Conservation (phyloP, 2,797 vertebrate species). For the Heterohyrax brucei region DNA sequence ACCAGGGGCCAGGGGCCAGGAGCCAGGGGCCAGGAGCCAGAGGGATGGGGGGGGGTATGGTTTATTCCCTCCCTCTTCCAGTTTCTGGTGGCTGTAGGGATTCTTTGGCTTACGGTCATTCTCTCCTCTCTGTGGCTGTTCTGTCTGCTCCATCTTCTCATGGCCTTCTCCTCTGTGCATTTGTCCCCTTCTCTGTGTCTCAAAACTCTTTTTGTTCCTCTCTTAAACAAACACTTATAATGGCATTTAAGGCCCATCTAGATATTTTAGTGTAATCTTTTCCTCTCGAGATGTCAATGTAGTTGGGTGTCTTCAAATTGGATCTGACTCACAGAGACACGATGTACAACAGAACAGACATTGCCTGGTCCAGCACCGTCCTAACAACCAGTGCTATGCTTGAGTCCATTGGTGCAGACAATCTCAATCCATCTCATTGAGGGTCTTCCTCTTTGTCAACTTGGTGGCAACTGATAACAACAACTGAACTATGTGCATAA, state of each 20-base stretch:
- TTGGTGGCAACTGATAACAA: too few relatives aligned
- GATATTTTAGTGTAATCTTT: neutral
- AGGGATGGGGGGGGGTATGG: neutral
- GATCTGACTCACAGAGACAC: too few relatives aligned
- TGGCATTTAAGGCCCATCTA: neutral
- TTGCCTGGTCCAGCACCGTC: too few relatives aligned
- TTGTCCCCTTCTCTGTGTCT: neutral
- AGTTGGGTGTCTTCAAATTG: too few relatives aligned
- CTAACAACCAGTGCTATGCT: too few relatives aligned
- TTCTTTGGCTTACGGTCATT: neutral
- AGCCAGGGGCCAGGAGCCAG: too few relatives aligned
- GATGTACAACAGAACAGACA: too few relatives aligned
- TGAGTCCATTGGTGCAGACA: too few relatives aligned
- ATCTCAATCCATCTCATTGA: too few relatives aligned
- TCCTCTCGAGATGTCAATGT: neutral
- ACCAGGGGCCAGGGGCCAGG: too few relatives aligned
- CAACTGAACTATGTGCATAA: neutral
- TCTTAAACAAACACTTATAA: neutral
- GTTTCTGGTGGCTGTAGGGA: neutral
- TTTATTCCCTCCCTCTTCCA: neutral
- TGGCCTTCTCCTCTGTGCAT: neutral
- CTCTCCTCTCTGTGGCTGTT: neutral
- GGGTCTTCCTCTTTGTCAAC: too few relatives aligned
- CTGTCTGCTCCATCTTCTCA: neutral
- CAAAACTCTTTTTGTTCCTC: neutral